A percentile compares a stretch with the other conserved stretches of the same genome.
Evolutionary conservation across 2,113 vertebrate species (phyloP).

Genomic region (Thunnus thynnus): DNA sequence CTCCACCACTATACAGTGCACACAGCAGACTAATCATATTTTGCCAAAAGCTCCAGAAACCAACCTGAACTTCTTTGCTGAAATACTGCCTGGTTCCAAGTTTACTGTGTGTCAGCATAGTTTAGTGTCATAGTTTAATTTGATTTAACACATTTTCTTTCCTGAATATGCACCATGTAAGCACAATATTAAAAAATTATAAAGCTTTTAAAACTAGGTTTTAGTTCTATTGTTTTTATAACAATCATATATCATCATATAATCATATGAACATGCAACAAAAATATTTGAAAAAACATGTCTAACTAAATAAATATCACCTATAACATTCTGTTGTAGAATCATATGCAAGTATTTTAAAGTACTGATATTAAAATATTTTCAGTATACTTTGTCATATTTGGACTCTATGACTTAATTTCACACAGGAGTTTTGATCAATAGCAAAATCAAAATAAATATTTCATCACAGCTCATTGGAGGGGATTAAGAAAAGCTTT

Average conservation of each 20-base stretch:
- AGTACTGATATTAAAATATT: not conserved
- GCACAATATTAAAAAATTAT: not conserved
- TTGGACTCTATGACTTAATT: not conserved
- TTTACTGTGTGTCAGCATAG: not conserved
- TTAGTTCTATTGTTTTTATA: not conserved
- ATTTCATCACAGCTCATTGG: not conserved
- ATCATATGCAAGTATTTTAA: no score
- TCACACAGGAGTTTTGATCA: not conserved
- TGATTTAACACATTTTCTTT: not conserved
- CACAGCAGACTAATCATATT: constrained; percentile 13
- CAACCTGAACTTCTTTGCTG: not conserved
- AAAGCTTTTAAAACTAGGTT: not conserved
- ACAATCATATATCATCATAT: not conserved
- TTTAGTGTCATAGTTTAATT: not conserved
- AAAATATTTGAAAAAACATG: not conserved
- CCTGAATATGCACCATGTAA: not conserved
- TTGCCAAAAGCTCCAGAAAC: not conserved
- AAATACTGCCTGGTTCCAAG: not conserved
- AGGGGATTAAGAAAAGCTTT: constrained; percentile 3
- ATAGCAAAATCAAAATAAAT: not conserved
- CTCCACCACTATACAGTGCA: not conserved
- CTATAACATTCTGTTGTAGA: not conserved
- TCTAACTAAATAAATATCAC: not conserved
- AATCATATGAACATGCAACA: not conserved
- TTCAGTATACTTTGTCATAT: not conserved